Base-by-base conservation (phyloP, 2,113 vertebrate species). In the Anarrhichthys ocellatus region DNA sequence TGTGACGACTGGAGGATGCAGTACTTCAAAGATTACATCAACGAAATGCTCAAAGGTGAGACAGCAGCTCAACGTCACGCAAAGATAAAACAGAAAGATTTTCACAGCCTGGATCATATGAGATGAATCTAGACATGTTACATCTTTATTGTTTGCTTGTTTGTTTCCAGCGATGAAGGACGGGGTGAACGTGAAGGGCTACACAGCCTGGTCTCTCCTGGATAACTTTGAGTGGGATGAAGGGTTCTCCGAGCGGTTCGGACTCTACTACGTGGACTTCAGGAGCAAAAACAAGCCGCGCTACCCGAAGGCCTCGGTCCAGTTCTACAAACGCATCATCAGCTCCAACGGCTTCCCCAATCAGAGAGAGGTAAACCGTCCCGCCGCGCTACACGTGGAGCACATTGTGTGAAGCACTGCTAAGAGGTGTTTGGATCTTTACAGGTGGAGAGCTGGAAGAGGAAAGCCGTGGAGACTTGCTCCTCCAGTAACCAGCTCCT, bases 191-290 rank as follows among this genome's bases (percentile, higher is more conserved):
- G 87, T 98, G 83, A 96, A 95, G 90, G 97, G 96, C 5, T 98
- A 98, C 74, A 99, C 96, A 0, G 96, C 96, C 68, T 97, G 97
- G 97, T 97, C 97, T 59, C 93, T 99, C 50, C 89, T 98, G 58
- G 98, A 98, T 89, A 95, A 97, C 89, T 99, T 97, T 82, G 97
- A 99, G 91, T 99, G 97, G 97, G 96, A 97, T 46, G 95, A 96
- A 91, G 97, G 97, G 8, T 98, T 94, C 84, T 95, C 96, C 0
- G 96, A 97, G 65, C 93, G 96, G 91, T 98, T 97, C 5, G 96
- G 97, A n/a, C 91, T 99, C 73, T 97, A 95, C 84, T 96, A 97
- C 2, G 94, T 97, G 7, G 96, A 97, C 87, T 98, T 97, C 86
- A 91, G 92, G 59, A 94, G 82, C 90, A 96, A 95, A 91, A 95